A percentile compares a stretch with the other conserved stretches of the same genome.
Evolutionary conservation across 2,797 vertebrate species (phyloP).

Genomic region (Agapornis canus): DNA sequence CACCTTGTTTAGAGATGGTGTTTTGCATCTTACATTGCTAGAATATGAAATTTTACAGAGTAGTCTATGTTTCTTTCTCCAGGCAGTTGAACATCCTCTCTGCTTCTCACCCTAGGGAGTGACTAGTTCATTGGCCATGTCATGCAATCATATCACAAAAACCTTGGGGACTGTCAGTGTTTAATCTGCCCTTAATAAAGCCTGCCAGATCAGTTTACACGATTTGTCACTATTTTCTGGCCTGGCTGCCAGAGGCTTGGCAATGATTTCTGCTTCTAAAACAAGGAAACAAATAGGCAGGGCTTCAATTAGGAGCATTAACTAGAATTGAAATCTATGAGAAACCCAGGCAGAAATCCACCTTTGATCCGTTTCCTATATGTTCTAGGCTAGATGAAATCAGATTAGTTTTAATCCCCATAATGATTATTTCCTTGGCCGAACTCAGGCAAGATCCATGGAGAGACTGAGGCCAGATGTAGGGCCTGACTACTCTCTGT

Average conservation of each 20-base stretch:
- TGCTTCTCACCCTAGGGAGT: slow-evolving; percentile 26
- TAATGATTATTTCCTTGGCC: slow-evolving; percentile 22
- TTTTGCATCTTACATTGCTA: not conserved
- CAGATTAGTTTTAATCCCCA: slow-evolving; percentile 40
- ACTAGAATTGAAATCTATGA: slow-evolving; percentile 23
- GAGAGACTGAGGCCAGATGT: not conserved
- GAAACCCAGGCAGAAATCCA: slow-evolving; percentile 15
- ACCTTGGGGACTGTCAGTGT: slow-evolving; percentile 40
- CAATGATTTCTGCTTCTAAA: slow-evolving; percentile 16
- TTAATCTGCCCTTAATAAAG: slow-evolving; percentile 58
- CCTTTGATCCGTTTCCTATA: slow-evolving; percentile 31
- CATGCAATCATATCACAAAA: slow-evolving; percentile 56
- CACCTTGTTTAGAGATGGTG: not conserved
- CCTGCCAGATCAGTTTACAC: slow-evolving; percentile 33
- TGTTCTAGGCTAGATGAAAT: slow-evolving; percentile 27
- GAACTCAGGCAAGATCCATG: not conserved
- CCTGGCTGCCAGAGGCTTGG: not conserved
- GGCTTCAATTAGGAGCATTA: not conserved
- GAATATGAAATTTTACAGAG: slow-evolving; percentile 10
- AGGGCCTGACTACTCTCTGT: not conserved
- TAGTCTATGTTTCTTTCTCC: not conserved
- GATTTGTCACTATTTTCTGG: slow-evolving; percentile 53
- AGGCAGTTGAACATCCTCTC: slow-evolving; percentile 10
- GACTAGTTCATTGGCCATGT: slow-evolving; percentile 33
- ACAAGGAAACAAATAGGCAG: not conserved